Conservation (phyloP, 2,888 invertebrate genomes). For the Monopis laevigella region DNA sequence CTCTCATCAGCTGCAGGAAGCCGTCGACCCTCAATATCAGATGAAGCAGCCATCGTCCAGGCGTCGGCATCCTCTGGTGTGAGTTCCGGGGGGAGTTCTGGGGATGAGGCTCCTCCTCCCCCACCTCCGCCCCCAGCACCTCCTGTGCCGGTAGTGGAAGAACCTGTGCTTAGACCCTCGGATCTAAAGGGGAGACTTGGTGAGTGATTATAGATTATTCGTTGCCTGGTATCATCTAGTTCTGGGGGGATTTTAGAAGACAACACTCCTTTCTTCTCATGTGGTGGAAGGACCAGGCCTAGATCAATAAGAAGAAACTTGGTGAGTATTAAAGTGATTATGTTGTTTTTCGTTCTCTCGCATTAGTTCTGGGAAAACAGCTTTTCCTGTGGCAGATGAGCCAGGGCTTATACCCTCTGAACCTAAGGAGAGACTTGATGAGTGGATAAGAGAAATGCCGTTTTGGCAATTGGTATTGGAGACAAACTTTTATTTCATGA, state of each 20-base stretch:
- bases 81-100: constrained; percentile 51
- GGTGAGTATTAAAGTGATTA: no score
- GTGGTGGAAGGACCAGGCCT: no score
- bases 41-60: constrained; percentile 37
- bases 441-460: no score
- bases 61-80: constrained; percentile 50
- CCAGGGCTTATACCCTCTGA: constrained; percentile 74
- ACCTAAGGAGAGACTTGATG: constrained; percentile 56
- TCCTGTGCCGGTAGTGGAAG: constrained; percentile 68
- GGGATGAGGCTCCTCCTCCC: constrained; percentile 71
- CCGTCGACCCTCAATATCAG: constrained; percentile 47
- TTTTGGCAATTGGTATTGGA: no score
- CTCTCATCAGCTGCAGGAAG: constrained; percentile 56
- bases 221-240: no score
- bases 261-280: no score
- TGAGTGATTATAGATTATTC: no score
- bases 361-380: no score
- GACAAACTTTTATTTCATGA: no score
- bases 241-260: no score
- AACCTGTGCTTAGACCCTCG: constrained; percentile 73
- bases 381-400: constrained; percentile 73
- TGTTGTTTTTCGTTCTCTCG: no score
- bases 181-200: constrained; percentile 64
- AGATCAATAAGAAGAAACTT: no score
- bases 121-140: constrained; percentile 74